Base-by-base conservation (phyloP, 2,113 vertebrate species). In the Caretta caretta region DNA sequence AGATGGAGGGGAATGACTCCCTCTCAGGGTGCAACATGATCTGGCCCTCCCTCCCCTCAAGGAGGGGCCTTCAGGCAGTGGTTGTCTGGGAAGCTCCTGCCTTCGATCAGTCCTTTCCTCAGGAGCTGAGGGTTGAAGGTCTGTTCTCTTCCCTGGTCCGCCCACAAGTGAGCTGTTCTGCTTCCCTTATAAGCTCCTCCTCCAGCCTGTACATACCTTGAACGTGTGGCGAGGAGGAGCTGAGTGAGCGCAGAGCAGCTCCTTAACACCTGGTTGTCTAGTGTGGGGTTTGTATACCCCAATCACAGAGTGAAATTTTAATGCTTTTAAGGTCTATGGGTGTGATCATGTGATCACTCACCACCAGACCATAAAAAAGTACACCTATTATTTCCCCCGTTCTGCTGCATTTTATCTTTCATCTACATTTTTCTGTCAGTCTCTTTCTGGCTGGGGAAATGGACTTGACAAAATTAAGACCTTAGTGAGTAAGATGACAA, bases 381-480 rank as follows among this genome's bases (percentile, higher is more conserved):
- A 53, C 7, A 88, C 87, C 78, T 95, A 95, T 87, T 92, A 91
- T 94, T 83, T 91, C 84, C 82, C 91, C 89, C 79, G 92, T 97
- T 96, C 69, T 97, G 54, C 80, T 94, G 90, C 75, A 84, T 96
- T 97, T 97, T 94, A 95, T 95, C 87, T 97, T 96, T 93, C 86
- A 96, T 96, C 95, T 97, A 93, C 90, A 96, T 97, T 97, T 97
- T 94, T 95, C 95, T 97, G 81, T 75, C 65, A 94, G 86, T 91
- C 90, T 97, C 22, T 83, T 75, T 95, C 95, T 97, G 86, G 95
- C 86, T 93, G 31, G 80, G 83, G 86, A 96, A 97, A 97, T 65
- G 91, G 91, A 94, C 95, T 96, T 96, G 54, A 91, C 95, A 91
- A 92, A 96, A 93, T 94, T 97, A 92, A 1, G 1, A 85, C 91